Evolutionary conservation across 2,888 invertebrate genomes (phyloP), one percentile per base, ranked within the genome.

Genomic region (Pantelozetes paolii): DNA sequence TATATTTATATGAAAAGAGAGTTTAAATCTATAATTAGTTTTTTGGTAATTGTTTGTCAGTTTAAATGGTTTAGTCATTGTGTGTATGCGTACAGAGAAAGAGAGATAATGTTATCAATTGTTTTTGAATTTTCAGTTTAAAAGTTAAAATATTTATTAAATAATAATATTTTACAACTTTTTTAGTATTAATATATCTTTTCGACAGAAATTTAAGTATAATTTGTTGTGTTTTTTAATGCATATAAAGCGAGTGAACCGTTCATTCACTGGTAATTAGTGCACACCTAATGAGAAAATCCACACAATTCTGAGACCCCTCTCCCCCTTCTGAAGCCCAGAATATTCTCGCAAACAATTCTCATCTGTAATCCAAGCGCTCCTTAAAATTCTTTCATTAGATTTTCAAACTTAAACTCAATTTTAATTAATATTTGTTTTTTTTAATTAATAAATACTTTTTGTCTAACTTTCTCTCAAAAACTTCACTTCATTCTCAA

Each of bases 281-380:
- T 57, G 57, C 57, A 57, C 26, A 57, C 28, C 28, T 30, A 57
- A 28, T 54, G 54, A 57, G 57, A 57, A 57, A 57, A 57, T 57
- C n/a, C 57, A 57, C 30, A 57, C 57, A 23, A 57, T 57, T 57
- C 57, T 28, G 54, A 54, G 5, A 8, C 36, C 9, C 36, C 9
- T 36, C n/a, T n/a, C n/a, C n/a, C n/a, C n/a, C n/a, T n/a, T n/a
- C n/a, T n/a, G n/a, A n/a, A n/a, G n/a, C n/a, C 9, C 36, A 36
- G 36, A 36, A 36, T 36, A 36, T 36, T 36, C 36, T 36, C 36
- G n/a, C n/a, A 8, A 36, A 36, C 36, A 36, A 36, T 36, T 36
- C 36, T 36, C 36, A 8, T 36, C 36, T 36, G 36, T n/a, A n/a
- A n/a, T n/a, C n/a, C n/a, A 36, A 36, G 5, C 36, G 5, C 9